A percentile compares a stretch with the other conserved stretches of the same genome.
Conservation (phyloP, 1,140 invertebrate species). For the Caenorhabditis latens region DNA sequence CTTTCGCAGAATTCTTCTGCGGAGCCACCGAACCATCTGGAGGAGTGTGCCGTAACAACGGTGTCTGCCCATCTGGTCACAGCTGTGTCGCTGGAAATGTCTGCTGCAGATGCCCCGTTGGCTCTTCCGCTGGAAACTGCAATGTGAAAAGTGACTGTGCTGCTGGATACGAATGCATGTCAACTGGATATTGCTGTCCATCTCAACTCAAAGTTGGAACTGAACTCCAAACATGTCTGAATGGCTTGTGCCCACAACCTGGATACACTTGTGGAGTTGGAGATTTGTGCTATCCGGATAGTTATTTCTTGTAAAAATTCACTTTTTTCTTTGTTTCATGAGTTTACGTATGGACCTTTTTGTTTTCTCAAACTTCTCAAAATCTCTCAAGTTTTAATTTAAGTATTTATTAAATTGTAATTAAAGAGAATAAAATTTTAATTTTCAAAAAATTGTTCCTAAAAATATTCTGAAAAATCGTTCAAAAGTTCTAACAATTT, state of each 20-base stretch:
- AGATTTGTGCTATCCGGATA: constrained; percentile 38
- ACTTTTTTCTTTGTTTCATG: not conserved
- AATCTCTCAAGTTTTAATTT: not conserved
- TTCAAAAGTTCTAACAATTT: too few species aligned
- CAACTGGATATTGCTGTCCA: constrained; percentile 30
- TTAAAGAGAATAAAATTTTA: too few species aligned
- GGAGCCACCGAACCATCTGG: constrained; percentile 40
- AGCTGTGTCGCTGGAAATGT: constrained; percentile 39
- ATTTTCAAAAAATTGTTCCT: too few species aligned
- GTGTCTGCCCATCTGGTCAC: constrained; percentile 29
- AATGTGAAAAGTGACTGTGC: constrained; percentile 10
- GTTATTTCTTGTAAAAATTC: constrained; percentile 38
- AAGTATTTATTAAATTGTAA: constrained; percentile 8
- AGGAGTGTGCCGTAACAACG: constrained; percentile 36
- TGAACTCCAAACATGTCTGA: not conserved
- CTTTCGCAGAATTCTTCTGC: constrained; percentile 27
- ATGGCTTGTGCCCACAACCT: constrained; percentile 2
- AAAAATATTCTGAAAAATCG: too few species aligned
- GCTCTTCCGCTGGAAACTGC: constrained; percentile 18
- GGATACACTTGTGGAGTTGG: constrained; percentile 34
- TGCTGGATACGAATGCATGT: constrained; percentile 45
- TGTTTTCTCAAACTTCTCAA: not conserved
- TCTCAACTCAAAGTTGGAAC: not conserved
- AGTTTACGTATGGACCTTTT: not conserved
- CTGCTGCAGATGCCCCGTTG: constrained; percentile 34